Percentiles rank a stretch among this genome's conserved stretches.
Conservation (phyloP, 1,140 invertebrate genomes). For the Tachypleus tridentatus region DNA sequence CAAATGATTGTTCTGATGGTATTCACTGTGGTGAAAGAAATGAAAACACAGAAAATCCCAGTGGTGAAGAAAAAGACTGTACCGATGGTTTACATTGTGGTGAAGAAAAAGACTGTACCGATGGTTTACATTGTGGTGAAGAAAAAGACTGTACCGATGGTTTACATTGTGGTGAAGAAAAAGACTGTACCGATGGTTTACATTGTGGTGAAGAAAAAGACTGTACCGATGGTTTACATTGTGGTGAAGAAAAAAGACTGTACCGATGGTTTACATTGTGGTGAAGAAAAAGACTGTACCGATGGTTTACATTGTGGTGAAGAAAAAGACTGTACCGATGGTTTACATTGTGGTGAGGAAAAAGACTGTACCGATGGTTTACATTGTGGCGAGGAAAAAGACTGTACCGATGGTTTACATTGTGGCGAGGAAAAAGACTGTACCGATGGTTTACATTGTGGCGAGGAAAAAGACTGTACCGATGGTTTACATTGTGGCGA, state of each 20-base stretch:
- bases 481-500: not conserved
- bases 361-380: not conserved
- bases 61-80: slow-evolving; percentile 1
- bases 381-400: not conserved
- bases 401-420: not conserved
- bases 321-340: not conserved
- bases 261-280: slow-evolving; percentile 11
- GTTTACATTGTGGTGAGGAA: not conserved
- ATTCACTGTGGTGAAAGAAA: slow-evolving; percentile 1
- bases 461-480: not conserved
- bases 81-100: not conserved
- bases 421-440: slow-evolving; percentile 3
- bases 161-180: slow-evolving; percentile 1
- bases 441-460: slow-evolving; percentile 2
- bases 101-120: not conserved
- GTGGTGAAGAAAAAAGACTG: slow-evolving; percentile 4
- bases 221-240: slow-evolving; percentile 4
- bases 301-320: slow-evolving; percentile 2
- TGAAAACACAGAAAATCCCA: not conserved
- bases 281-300: slow-evolving; percentile 3
- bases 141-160: not conserved
- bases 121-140: not conserved
- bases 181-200: slow-evolving; percentile 11
- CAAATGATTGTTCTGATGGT: slow-evolving; percentile 1
- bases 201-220: not conserved